Percentiles rank a stretch among this genome's conserved stretches.
Evolutionary conservation across 2,113 vertebrate species (phyloP).

Genomic region (Ictalurus punctatus): DNA sequence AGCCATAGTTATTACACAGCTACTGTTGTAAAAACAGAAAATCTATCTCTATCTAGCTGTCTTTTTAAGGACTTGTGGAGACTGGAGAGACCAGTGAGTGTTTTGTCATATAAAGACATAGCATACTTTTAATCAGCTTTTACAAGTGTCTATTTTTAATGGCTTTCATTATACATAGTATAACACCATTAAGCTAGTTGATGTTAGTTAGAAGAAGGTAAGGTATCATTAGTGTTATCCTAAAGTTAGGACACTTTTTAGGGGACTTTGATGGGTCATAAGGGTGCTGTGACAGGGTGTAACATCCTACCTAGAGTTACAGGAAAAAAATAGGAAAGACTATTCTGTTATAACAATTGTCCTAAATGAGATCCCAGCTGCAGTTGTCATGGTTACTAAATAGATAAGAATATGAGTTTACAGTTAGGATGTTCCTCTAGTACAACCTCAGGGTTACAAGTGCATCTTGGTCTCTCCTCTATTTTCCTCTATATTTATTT

Average conservation of each 20-base stretch:
- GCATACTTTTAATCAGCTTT: neutral
- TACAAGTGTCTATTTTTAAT: neutral
- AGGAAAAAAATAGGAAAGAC: neutral
- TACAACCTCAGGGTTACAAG: neutral
- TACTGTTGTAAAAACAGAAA: neutral
- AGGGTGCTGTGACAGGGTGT: neutral
- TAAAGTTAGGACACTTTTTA: neutral
- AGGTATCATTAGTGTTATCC: neutral
- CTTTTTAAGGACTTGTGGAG: neutral
- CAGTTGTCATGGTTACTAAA: constrained; percentile 6
- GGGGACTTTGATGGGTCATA: neutral
- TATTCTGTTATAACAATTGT: neutral
- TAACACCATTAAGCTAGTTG: neutral
- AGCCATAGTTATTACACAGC: neutral
- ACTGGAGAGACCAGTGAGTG: neutral
- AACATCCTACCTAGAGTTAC: neutral
- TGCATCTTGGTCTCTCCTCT: neutral
- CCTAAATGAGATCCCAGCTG: neutral
- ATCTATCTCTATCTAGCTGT: neutral
- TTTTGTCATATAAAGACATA: neutral
- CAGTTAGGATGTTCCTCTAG: neutral
- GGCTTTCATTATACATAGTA: neutral
- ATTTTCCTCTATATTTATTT: neutral
- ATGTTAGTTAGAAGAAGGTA: neutral
- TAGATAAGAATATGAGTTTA: no score